phyloP scores from a whole-genome alignment of 2,888 invertebrate genomes.

The Ligdia adustata region DNA sequence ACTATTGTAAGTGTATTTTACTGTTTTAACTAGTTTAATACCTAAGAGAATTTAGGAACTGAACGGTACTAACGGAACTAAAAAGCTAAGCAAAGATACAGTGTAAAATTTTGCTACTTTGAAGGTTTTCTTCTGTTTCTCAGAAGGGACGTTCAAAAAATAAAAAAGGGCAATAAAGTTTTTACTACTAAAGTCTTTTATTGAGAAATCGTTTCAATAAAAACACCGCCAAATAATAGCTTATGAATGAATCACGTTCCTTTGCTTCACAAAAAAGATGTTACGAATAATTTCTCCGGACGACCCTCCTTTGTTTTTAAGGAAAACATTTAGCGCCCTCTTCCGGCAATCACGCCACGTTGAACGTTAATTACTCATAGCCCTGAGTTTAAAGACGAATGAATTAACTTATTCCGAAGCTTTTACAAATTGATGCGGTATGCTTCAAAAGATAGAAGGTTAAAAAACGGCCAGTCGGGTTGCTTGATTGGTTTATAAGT shows the following conservation, averaged over 20 bases:
- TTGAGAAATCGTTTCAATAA: not conserved
- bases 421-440: slow-evolving; percentile 3
- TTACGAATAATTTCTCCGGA: slow-evolving; percentile 7
- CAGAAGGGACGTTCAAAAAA: too few species aligned
- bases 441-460: slow-evolving; percentile 8
- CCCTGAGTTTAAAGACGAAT: slow-evolving; percentile 12
- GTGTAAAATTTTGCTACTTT: too few species aligned
- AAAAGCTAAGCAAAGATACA: too few species aligned
- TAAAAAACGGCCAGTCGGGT: not conserved
- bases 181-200: too few species aligned
- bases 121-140: too few species aligned
- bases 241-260: not conserved
- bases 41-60: too few species aligned
- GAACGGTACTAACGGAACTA: too few species aligned
- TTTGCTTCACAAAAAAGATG: slow-evolving; percentile 12
- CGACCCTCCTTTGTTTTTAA: slow-evolving; percentile 9
- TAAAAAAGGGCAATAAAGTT: too few species aligned
- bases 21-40: too few species aligned
- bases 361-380: slow-evolving; percentile 18
- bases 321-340: slow-evolving; percentile 19
- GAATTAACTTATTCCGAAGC: slow-evolving; percentile 15
- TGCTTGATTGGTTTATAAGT: not conserved
- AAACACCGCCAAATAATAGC: not conserved
- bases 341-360: slow-evolving; percentile 12
- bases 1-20: too few species aligned